Conservation (phyloP, 2,797 vertebrate species). For the Microcaecilia unicolor region DNA sequence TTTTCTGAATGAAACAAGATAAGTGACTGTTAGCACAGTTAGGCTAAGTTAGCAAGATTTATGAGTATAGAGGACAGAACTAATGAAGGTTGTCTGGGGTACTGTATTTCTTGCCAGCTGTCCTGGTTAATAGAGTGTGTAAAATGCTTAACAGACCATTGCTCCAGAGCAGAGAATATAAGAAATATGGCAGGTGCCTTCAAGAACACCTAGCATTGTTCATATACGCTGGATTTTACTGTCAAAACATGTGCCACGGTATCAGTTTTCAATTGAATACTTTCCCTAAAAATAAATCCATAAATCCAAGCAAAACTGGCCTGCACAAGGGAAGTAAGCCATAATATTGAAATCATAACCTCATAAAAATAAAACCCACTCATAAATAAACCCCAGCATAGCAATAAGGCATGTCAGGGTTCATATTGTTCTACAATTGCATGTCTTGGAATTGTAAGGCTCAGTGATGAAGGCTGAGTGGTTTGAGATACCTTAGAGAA, state of each 20-base stretch:
- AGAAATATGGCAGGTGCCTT: slow-evolving; percentile 4
- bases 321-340: slow-evolving; percentile 22
- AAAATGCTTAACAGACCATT: slow-evolving; percentile 13
- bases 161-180: slow-evolving; percentile 3
- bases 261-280: no score
- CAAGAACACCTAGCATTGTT: no score
- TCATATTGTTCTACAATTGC: no score
- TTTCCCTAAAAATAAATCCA: no score
- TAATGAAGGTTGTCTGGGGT: background rate
- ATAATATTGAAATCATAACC: no score
- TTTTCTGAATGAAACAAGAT: slow-evolving; percentile 13
- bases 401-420: no score
- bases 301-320: background rate
- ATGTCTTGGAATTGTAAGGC: no score
- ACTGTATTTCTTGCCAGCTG: background rate
- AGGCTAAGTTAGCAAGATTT: slow-evolving; percentile 8
- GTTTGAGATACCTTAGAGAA: no score
- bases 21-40: background rate
- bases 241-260: no score
- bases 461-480: no score
- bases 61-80: slow-evolving; percentile 3
- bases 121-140: slow-evolving; percentile 11
- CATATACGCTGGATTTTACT: no score
- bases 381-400: slow-evolving; percentile 6
- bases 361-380: slow-evolving; percentile 3